Conservation (phyloP, 2,797 vertebrate genomes). For the Phataginus tricuspis region DNA sequence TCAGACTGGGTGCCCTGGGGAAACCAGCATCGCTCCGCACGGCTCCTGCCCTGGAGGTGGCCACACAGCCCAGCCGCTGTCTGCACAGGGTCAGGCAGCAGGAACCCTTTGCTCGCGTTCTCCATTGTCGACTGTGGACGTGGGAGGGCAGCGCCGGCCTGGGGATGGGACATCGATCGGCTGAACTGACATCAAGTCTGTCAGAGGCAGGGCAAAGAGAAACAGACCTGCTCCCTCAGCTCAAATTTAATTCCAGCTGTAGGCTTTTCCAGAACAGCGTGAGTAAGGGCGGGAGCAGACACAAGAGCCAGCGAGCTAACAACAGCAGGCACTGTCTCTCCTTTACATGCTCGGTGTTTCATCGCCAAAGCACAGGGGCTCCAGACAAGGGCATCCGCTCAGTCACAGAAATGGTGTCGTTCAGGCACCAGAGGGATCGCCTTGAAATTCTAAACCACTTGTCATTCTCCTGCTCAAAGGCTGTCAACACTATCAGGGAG, state of each 20-base stretch:
- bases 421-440: rapidly evolving
- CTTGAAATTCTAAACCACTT: too few relatives aligned
- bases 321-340: not conserved
- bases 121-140: not conserved
- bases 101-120: not conserved
- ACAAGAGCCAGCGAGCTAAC: not conserved
- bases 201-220: not conserved
- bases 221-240: not conserved
- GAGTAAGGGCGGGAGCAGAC: not conserved
- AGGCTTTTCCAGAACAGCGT: not conserved
- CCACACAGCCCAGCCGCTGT: not conserved
- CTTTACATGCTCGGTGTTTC: not conserved
- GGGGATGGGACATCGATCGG: rapidly evolving
- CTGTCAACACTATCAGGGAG: not conserved
- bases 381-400: not conserved
- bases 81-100: not conserved
- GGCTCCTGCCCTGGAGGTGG: not conserved
- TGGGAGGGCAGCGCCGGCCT: not conserved
- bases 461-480: not conserved
- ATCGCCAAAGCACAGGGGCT: not conserved
- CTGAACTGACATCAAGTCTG: not conserved
- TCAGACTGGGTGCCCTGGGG: not conserved
- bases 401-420: not conserved
- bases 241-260: not conserved
- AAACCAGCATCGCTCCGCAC: not conserved